Percentiles rank a stretch among this genome's conserved stretches.
Evolutionary conservation across 2,888 invertebrate genomes (phyloP).

Genomic region (Brachypalpus laphriformis): DNA sequence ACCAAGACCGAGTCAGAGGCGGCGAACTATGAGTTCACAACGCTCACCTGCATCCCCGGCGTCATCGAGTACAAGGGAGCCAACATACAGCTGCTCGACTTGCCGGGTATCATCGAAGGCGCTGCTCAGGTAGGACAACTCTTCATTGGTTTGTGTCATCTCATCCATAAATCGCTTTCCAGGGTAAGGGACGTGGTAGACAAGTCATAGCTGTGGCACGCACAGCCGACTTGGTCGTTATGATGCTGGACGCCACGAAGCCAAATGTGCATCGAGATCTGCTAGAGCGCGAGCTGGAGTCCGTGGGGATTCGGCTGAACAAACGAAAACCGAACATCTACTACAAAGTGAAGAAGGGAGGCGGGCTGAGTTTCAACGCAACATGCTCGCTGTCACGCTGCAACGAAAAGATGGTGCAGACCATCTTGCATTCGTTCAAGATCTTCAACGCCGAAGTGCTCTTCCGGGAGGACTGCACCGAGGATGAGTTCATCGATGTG

Average conservation of each 20-base stretch:
- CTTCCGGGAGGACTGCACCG: constrained; percentile 97
- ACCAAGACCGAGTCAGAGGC: constrained; percentile 98
- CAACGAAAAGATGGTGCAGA: constrained; percentile 98
- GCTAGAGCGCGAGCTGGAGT: constrained; percentile 97
- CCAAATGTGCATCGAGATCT: constrained; percentile 96
- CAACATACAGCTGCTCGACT: constrained; percentile 98
- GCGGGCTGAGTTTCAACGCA: constrained; percentile 98
- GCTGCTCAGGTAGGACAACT: constrained; percentile 88
- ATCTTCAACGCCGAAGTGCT: constrained; percentile 97
- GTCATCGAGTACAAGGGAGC: constrained; percentile 99
- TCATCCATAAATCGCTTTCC: background rate
- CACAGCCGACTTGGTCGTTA: constrained; percentile 98
- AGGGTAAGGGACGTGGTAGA: constrained; percentile 94
- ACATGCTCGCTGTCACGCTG: constrained; percentile 96
- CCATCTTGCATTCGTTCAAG: constrained; percentile 99
- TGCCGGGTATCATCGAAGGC: constrained; percentile 99
- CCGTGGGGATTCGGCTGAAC: constrained; percentile 98
- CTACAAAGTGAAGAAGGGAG: constrained; percentile 98
- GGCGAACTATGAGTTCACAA: constrained; percentile 99
- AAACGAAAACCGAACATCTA: constrained; percentile 98
- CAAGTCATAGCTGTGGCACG: constrained; percentile 99
- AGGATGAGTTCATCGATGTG: constrained; percentile 99
- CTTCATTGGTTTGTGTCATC: background rate
- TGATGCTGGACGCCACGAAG: constrained; percentile 99
- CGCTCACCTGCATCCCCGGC: constrained; percentile 99